Percentiles rank a stretch among this genome's conserved stretches.
phyloP scores from a whole-genome alignment of 2,888 invertebrate species.

The Keiferia lycopersicella region DNA sequence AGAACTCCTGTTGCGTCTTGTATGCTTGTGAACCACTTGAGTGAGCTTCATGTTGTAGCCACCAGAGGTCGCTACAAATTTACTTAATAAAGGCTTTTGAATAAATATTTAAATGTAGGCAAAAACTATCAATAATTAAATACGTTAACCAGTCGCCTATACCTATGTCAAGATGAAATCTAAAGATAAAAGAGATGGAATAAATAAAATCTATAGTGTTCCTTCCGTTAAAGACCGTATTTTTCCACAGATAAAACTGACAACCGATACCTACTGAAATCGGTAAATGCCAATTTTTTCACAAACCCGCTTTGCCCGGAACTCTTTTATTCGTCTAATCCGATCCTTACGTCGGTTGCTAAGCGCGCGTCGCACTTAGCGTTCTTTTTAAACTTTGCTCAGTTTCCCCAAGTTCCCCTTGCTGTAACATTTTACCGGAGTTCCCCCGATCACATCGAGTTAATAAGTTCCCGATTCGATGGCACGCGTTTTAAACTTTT shows the following conservation, averaged over 20 bases:
- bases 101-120: too few relatives aligned
- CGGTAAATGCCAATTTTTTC: neutral
- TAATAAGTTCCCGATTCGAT: constrained; percentile 80
- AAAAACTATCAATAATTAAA: too few relatives aligned
- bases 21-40: too few relatives aligned
- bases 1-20: too few relatives aligned
- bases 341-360: constrained; percentile 39
- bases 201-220: too few relatives aligned
- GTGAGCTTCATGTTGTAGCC: too few relatives aligned
- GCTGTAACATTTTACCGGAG: constrained; percentile 78
- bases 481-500: constrained; percentile 80
- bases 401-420: constrained; percentile 72
- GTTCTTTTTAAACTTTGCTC: constrained; percentile 77
- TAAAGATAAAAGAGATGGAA: too few relatives aligned
- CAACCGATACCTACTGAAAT: neutral
- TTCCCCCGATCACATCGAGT: constrained; percentile 80
- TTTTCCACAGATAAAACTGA: neutral
- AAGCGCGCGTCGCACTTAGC: constrained; percentile 73
- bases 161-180: too few relatives aligned
- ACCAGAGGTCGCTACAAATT: too few relatives aligned
- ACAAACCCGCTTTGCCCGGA: constrained; percentile 15
- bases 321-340: constrained; percentile 29
- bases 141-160: too few relatives aligned
- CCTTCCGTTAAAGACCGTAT: neutral
- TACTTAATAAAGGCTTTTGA: too few relatives aligned